Evolutionary conservation across 2,797 vertebrate genomes (phyloP).

Genomic region (Chelonia mydas): DNA sequence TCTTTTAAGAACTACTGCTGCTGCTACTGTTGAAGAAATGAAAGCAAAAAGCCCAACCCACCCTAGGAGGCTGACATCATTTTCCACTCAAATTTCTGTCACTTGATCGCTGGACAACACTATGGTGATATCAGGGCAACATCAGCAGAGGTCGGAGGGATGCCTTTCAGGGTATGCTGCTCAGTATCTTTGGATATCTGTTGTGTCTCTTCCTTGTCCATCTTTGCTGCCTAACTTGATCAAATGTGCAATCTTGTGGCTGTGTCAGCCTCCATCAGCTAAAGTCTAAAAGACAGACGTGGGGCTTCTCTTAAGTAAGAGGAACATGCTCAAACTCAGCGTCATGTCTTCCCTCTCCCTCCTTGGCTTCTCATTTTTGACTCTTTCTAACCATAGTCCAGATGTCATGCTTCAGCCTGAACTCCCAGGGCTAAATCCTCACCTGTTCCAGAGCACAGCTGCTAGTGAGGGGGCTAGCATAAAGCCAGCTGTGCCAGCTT

Average conservation of each 20-base stretch:
- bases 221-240: background rate
- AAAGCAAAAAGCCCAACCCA: conserved; percentile 34
- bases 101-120: background rate
- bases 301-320: background rate
- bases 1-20: conserved; percentile 47
- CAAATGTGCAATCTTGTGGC: background rate
- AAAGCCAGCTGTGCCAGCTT: background rate
- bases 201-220: background rate
- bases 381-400: background rate
- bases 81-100: background rate
- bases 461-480: background rate
- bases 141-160: background rate
- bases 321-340: background rate
- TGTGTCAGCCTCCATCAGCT: background rate
- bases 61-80: background rate
- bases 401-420: background rate
- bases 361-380: accelerated
- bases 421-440: accelerated
- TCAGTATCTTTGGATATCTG: background rate
- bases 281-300: background rate
- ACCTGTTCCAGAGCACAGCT: background rate
- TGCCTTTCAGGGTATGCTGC: background rate
- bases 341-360: accelerated
- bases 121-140: background rate
- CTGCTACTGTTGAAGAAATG: conserved; percentile 63